These are phyloP conservation scores for Xiphophorus couchianus DNA, from an alignment of 2,113 vertebrate genomes.

Conservation along the genomic window DNA sequence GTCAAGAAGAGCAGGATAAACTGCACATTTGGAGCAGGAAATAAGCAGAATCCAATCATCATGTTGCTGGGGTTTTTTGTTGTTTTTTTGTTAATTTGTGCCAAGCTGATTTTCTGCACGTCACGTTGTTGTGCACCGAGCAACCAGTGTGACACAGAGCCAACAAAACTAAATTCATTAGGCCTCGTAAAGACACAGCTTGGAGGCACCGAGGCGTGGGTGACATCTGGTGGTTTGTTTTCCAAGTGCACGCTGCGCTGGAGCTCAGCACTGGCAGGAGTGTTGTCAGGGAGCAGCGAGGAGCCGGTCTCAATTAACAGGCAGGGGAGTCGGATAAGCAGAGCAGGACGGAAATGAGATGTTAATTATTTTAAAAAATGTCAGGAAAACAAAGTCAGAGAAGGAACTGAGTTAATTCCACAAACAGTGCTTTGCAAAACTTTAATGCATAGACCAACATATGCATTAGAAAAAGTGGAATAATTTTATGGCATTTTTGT, in stretches of 20 bases:
- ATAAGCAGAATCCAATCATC: slow-evolving; percentile 20
- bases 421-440: not conserved
- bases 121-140: slow-evolving; percentile 32
- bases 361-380: slow-evolving; percentile 24
- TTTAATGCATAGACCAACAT: no score
- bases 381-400: slow-evolving; percentile 15
- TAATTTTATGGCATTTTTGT: no score
- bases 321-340: slow-evolving; percentile 26
- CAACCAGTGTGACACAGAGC: slow-evolving; percentile 31
- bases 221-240: slow-evolving; percentile 67
- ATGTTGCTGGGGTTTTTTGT: slow-evolving; percentile 41
- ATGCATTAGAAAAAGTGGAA: no score
- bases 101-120: slow-evolving; percentile 25
- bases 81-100: slow-evolving; percentile 6
- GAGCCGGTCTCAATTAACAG: slow-evolving; percentile 50
- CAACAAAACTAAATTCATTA: slow-evolving; percentile 53
- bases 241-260: slow-evolving; percentile 43
- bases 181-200: slow-evolving; percentile 46
- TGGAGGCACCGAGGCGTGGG: slow-evolving; percentile 44
- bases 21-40: slow-evolving; percentile 29
- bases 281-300: not conserved
- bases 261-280: slow-evolving; percentile 8
- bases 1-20: slow-evolving; percentile 32
- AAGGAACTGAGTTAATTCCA: slow-evolving; percentile 13
- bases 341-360: slow-evolving; percentile 13